These are phyloP conservation scores for Spinus pinus DNA, from an alignment of 2,797 vertebrate genomes.

Conservation along the genomic window DNA sequence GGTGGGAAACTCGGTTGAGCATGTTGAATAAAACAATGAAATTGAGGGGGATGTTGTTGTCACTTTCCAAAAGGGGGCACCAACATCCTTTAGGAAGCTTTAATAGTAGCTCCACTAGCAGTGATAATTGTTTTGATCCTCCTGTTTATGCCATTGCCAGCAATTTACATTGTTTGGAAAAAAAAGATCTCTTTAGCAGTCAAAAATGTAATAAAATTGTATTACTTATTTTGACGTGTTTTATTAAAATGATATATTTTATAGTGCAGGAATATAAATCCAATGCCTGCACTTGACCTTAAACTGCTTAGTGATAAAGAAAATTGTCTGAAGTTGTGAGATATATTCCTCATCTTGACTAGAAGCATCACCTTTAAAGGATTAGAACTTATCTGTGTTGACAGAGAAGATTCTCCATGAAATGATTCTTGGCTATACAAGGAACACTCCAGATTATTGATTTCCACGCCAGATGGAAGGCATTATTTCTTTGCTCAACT, in stretches of 20 bases:
- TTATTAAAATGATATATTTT: background rate
- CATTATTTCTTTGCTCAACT: background rate
- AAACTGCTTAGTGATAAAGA: background rate
- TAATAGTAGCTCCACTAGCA: background rate
- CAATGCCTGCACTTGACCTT: background rate
- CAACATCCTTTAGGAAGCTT: background rate
- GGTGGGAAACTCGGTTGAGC: background rate
- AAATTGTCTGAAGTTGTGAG: background rate
- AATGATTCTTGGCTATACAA: background rate
- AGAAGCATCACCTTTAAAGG: background rate
- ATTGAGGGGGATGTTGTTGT: background rate
- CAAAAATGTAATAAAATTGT: background rate
- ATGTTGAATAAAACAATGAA: background rate
- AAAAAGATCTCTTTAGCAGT: background rate
- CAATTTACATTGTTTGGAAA: background rate
- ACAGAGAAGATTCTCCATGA: background rate
- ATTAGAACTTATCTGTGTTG: background rate
- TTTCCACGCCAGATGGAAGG: background rate
- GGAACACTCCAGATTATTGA: background rate
- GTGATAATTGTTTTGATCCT: background rate
- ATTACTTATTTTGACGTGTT: background rate
- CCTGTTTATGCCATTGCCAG: background rate
- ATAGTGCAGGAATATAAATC: background rate
- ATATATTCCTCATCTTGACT: background rate
- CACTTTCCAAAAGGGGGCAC: background rate